Conservation (phyloP, 2,113 vertebrate species). For the Protomyctophum bolini region DNA sequence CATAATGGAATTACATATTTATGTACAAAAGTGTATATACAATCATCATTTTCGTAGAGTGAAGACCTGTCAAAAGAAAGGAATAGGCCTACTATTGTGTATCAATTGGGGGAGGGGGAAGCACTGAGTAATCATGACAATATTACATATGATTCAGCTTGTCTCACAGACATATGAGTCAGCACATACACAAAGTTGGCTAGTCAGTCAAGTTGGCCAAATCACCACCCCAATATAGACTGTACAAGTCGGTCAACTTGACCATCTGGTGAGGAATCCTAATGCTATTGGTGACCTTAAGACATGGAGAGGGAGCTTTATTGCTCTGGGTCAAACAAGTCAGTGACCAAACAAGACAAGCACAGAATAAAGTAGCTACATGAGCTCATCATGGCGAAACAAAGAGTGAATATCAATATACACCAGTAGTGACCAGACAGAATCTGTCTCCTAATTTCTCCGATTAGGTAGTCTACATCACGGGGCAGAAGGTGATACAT, state of each 20-base stretch:
- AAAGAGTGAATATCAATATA: not conserved
- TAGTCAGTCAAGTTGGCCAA: not conserved
- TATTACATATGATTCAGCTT: not conserved
- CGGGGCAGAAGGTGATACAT: not conserved
- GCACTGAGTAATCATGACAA: no score
- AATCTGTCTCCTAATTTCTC: not conserved
- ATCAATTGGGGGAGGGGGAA: no score
- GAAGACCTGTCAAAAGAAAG: no score
- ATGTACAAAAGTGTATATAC: no score
- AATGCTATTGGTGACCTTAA: conserved; percentile 47
- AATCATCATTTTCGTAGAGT: no score
- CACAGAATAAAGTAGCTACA: no score
- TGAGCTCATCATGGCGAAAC: not conserved
- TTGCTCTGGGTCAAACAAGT: conserved; percentile 3
- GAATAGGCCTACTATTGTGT: no score
- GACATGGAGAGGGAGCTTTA: conserved; percentile 7
- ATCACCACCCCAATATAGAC: not conserved
- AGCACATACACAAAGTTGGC: conserved; percentile 35
- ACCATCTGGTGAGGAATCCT: conserved; percentile 65
- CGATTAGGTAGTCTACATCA: not conserved
- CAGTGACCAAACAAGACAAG: not conserved
- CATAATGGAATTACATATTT: no score
- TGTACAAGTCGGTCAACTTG: conserved; percentile 34
- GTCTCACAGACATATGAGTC: not conserved
- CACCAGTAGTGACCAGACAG: not conserved